Evolutionary conservation across 1,140 invertebrate genomes (phyloP), one percentile per base, ranked within the genome.

Genomic region (Plodia interpunctella): DNA sequence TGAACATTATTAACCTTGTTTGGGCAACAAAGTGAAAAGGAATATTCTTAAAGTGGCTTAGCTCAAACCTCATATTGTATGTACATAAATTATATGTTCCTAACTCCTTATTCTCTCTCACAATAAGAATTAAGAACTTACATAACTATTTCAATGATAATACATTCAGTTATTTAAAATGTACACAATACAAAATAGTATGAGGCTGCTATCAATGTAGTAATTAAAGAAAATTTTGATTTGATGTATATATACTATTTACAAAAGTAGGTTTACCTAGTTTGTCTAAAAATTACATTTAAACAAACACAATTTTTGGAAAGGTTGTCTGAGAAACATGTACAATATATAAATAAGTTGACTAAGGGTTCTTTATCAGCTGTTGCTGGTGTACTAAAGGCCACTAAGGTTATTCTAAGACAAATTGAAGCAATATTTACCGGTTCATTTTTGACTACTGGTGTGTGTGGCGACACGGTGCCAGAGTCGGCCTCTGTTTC

Each of bases 401-500:
- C 38, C n/a, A 15, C 3, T 9, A 35, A 10, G 13, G 3, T 38
- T 17, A 15, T 10, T 5, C 3, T 44, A 15, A 3, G 13, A 20
- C 3, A 20, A 51, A 52, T 15, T 21, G 3, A n/a, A 49, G 5
- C 18, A 59, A 72, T 75, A 84, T 77, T 83, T 62, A 90, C 87
- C 76, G 84, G 86, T 83, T 90, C 88, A 90, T 90, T 90, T 82
- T 90, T 90, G 63, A 88, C 80, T 68, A 71, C 65, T 64, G 76
- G 62, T 61, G 85, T 68, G 76, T 88, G 88, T 60, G 88, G 88
- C 73, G 88, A 90, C 76, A 90, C 80, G 55, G 88, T 90, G 84
- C 87, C 88, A 72, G 88, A 90, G 65, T 90, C 90, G 75, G 90
- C 88, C 83, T 90, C 90, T 71, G 88, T 90, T 86, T 90, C 90